These are phyloP conservation scores for Ectemnius cavifrons DNA, from an alignment of 2,888 invertebrate species.

Conservation along the genomic window DNA sequence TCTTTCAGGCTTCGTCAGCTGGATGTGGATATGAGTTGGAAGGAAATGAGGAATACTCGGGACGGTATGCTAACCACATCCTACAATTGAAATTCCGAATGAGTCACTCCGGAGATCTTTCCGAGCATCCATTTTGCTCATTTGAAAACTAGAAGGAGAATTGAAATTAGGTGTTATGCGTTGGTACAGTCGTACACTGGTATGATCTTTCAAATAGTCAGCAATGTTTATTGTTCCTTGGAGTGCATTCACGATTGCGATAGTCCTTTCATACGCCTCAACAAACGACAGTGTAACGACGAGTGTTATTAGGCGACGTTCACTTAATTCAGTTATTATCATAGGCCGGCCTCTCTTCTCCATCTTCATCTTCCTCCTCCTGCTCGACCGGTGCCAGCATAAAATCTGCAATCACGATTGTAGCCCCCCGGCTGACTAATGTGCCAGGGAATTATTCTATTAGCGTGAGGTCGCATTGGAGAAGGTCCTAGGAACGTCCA, in stretches of 20 bases:
- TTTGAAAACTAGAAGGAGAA: too few relatives aligned
- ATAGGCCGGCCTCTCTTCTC: slow-evolving; percentile 33
- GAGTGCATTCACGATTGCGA: slow-evolving; percentile 51
- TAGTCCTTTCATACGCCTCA: slow-evolving; percentile 45
- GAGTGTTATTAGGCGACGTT: slow-evolving; percentile 61
- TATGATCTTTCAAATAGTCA: too few relatives aligned
- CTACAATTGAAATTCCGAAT: too few relatives aligned
- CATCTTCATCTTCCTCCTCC: neutral
- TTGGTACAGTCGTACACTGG: too few relatives aligned
- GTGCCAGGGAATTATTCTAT: slow-evolving; percentile 60
- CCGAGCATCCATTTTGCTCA: too few relatives aligned
- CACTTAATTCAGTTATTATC: slow-evolving; percentile 63
- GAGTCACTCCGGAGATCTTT: too few relatives aligned
- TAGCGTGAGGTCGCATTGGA: slow-evolving; percentile 57
- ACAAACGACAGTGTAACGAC: slow-evolving; percentile 56
- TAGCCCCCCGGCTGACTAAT: slow-evolving; percentile 57
- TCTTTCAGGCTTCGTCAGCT: neutral
- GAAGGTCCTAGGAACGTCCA: slow-evolving; percentile 47
- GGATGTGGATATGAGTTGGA: too few relatives aligned
- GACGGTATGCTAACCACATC: too few relatives aligned
- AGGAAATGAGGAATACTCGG: too few relatives aligned
- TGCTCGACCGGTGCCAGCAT: slow-evolving; percentile 29
- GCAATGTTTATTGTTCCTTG: neutral
- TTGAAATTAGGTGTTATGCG: too few relatives aligned
- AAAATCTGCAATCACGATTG: slow-evolving; percentile 60